These are phyloP conservation scores for Tachina lurida DNA, from an alignment of 2,888 invertebrate genomes.

Conservation along the genomic window DNA sequence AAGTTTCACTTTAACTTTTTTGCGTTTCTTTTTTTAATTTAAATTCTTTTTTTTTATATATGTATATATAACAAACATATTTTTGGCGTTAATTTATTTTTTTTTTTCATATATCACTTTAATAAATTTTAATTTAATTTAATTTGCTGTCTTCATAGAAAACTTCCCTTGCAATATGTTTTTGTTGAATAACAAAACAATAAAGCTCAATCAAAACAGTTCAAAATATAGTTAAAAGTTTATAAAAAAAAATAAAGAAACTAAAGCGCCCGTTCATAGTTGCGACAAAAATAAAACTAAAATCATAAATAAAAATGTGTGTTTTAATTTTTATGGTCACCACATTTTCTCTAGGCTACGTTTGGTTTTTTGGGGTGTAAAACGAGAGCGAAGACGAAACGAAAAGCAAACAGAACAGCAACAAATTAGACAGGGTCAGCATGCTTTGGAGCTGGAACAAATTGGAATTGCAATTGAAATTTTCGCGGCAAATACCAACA, in stretches of 20 bases:
- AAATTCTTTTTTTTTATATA: constrained; percentile 9
- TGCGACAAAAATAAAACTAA: constrained; percentile 75
- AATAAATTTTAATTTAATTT: constrained; percentile 1
- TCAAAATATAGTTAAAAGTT: constrained; percentile 40
- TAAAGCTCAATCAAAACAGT: constrained; percentile 59
- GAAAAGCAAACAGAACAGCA: constrained; percentile 70
- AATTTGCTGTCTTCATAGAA: constrained; percentile 7
- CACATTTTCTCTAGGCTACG: constrained; percentile 9
- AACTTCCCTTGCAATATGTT: neutral
- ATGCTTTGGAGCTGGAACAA: constrained; percentile 52
- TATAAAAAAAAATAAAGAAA: constrained; percentile 63
- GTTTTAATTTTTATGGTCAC: constrained; percentile 49
- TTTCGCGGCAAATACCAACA: neutral
- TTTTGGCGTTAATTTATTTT: constrained; percentile 8
- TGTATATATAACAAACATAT: constrained; percentile 6
- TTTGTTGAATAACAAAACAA: constrained; percentile 29
- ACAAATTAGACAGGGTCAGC: constrained; percentile 39
- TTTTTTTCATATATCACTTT: neutral
- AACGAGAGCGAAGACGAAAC: constrained; percentile 62
- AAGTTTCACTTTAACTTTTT: neutral
- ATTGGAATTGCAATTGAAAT: constrained; percentile 41
- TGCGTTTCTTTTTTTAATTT: neutral
- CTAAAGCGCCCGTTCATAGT: constrained; percentile 73
- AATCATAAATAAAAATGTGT: constrained; percentile 68
- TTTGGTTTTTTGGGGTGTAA: constrained; percentile 19